phyloP scores from a whole-genome alignment of 1,140 invertebrate genomes.

The Lasaia peninsularis region DNA sequence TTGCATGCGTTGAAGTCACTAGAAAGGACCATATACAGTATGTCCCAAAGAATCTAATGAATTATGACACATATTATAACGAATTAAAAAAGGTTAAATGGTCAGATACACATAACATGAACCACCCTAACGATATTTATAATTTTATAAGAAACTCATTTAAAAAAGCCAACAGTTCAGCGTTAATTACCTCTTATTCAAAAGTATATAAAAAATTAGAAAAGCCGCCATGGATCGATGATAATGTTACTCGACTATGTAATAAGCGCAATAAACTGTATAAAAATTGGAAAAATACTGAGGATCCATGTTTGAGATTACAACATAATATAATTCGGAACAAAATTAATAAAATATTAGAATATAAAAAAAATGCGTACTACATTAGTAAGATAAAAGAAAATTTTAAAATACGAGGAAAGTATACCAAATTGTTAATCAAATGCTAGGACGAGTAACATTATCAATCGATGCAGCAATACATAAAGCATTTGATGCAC shows the following conservation, averaged over 20 bases:
- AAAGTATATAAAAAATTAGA: neutral
- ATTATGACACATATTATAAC: constrained; percentile 26
- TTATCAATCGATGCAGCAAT: constrained; percentile 29
- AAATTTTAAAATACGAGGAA: constrained; percentile 32
- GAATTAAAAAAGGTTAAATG: constrained; percentile 30
- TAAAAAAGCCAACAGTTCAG: constrained; percentile 23
- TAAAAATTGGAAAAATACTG: constrained; percentile 28
- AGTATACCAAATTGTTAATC: constrained; percentile 31
- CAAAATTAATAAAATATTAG: constrained; percentile 33
- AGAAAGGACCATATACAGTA: constrained; percentile 22
- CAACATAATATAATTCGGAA: constrained; percentile 35
- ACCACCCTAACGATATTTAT: constrained; percentile 15
- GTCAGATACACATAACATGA: constrained; percentile 13
- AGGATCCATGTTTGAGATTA: constrained; percentile 24
- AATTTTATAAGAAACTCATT: constrained; percentile 25
- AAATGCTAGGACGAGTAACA: constrained; percentile 29
- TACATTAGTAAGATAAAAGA: constrained; percentile 25
- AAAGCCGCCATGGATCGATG: constrained; percentile 31
- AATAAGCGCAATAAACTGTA: constrained; percentile 30
- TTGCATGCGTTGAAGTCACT: constrained; percentile 21
- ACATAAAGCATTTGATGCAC: constrained; percentile 26
- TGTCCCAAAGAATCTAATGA: constrained; percentile 24
- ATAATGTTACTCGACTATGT: constrained; percentile 24
- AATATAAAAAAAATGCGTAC: constrained; percentile 32
- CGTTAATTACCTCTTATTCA: neutral